Evolutionary conservation across 2,888 invertebrate genomes (phyloP).

Genomic region (Torymus auratus): DNA sequence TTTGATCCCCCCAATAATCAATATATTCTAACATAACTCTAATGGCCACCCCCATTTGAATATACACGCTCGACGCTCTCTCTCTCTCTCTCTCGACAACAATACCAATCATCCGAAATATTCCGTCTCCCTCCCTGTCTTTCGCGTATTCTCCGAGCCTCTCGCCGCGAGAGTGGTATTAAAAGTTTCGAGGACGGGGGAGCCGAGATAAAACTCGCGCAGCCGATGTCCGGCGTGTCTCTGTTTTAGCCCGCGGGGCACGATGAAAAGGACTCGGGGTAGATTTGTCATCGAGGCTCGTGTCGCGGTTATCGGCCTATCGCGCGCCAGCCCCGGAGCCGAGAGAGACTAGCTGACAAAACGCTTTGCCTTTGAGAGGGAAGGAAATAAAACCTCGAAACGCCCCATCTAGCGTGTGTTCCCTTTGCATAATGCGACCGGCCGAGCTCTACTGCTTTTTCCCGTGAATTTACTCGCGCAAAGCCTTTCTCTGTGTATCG

Average conservation of each 20-base stretch:
- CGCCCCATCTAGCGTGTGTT: background rate
- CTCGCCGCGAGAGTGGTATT: conserved; percentile 72
- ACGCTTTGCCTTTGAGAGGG: conserved; percentile 56
- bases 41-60: conserved; percentile 76
- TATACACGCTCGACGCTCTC: conserved; percentile 62
- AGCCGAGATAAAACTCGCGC: conserved; percentile 65
- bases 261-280: conserved; percentile 60
- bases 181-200: conserved; percentile 71
- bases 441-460: conserved; percentile 23
- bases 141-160: conserved; percentile 59
- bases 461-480: conserved; percentile 42
- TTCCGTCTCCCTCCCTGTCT: conserved; percentile 62
- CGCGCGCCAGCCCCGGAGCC: conserved; percentile 15
- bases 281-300: conserved; percentile 62
- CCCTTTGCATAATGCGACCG: conserved; percentile 50
- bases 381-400: conserved; percentile 57
- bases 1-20: conserved; percentile 77
- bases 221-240: conserved; percentile 61
- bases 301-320: conserved; percentile 59
- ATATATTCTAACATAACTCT: conserved; percentile 76
- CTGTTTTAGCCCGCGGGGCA: conserved; percentile 57
- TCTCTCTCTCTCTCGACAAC: conserved; percentile 62
- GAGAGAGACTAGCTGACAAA: conserved; percentile 56
- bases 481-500: conserved; percentile 32
- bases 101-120: conserved; percentile 76